A percentile compares a stretch with the other conserved stretches of the same genome.
Evolutionary conservation across 1,140 invertebrate species (phyloP).

Genomic region (Gryllus bimaculatus): DNA sequence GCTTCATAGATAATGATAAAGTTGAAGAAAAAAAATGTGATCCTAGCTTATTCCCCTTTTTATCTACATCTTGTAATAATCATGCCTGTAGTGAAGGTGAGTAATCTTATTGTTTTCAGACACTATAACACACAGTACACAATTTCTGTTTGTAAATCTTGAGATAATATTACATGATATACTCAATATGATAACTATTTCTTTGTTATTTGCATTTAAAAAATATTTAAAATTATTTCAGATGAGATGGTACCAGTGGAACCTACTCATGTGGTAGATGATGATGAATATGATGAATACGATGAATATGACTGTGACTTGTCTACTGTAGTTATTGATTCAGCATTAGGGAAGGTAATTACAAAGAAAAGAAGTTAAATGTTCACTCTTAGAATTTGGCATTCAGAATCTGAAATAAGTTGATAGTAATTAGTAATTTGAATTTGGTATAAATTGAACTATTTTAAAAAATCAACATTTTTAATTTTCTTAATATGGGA

Average conservation of each 20-base stretch:
- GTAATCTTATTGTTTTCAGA: neutral
- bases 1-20: constrained; percentile 59
- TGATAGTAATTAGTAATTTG: no score
- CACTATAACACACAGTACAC: neutral
- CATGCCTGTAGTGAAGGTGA: constrained; percentile 57
- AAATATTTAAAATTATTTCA: constrained; percentile 21
- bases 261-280: constrained; percentile 41
- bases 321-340: constrained; percentile 18
- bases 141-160: neutral
- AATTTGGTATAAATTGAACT: no score
- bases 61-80: constrained; percentile 62
- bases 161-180: neutral
- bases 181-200: neutral
- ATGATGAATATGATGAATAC: constrained; percentile 44
- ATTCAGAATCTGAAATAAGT: no score
- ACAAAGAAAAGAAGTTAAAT: no score
- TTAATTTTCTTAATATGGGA: no score
- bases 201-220: neutral
- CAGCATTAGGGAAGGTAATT: constrained; percentile 10
- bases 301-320: constrained; percentile 20
- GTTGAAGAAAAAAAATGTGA: constrained; percentile 52
- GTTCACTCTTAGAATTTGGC: no score
- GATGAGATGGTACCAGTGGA: constrained; percentile 58
- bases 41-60: constrained; percentile 48
- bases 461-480: no score